Conservation (phyloP, 1,140 invertebrate genomes). For the Cydia amplana region DNA sequence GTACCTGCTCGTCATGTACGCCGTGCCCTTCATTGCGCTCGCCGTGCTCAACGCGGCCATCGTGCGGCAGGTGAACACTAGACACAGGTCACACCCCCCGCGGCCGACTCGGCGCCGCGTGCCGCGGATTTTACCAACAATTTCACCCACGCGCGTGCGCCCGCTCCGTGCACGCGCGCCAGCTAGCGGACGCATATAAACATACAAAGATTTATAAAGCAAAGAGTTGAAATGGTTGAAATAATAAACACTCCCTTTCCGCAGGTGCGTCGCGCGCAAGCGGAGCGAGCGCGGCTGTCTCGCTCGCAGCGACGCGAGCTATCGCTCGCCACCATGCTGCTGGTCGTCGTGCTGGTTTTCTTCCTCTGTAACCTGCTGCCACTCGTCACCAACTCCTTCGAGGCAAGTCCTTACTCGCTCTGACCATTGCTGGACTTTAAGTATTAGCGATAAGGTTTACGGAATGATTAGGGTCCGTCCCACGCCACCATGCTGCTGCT, state of each 20-base stretch:
- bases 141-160: too few species aligned
- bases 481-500: constrained; percentile 93
- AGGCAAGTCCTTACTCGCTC: constrained; percentile 58
- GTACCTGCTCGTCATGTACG: constrained; percentile 95
- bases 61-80: constrained; percentile 87
- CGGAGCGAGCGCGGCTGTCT: constrained; percentile 89
- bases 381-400: constrained; percentile 92
- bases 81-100: too few species aligned
- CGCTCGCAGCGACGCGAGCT: constrained; percentile 92
- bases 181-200: too few species aligned
- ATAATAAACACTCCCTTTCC: too few species aligned
- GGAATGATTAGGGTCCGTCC: constrained; percentile 55
- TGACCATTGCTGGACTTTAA: neutral
- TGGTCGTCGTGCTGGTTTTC: constrained; percentile 96
- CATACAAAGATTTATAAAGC: too few species aligned
- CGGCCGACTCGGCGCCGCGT: too few species aligned
- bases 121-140: too few species aligned
- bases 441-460: too few species aligned
- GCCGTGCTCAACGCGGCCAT: constrained; percentile 94
- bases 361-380: constrained; percentile 96
- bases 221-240: too few species aligned
- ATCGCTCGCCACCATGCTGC: constrained; percentile 94
- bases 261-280: constrained; percentile 90
- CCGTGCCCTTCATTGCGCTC: constrained; percentile 91
- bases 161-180: too few species aligned